Conservation (phyloP, 2,113 vertebrate genomes). For the Microcebus tavaratra region DNA sequence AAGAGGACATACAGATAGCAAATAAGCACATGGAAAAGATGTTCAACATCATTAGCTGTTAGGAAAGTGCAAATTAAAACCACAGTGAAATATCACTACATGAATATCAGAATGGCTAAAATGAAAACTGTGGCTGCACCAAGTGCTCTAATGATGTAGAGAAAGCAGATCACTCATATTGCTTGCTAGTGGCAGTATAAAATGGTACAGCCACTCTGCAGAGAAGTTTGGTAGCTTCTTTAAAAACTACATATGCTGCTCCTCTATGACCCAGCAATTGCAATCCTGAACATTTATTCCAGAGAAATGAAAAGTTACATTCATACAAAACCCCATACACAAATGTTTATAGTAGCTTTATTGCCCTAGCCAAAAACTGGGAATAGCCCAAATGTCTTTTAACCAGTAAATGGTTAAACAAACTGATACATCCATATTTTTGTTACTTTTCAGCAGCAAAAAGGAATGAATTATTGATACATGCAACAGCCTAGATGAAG, state of each 20-base stretch:
- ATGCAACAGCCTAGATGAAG: neutral
- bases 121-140: neutral
- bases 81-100: neutral
- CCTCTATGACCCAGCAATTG: neutral
- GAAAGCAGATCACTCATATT: neutral
- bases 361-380: neutral
- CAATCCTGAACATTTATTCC: neutral
- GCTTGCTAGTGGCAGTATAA: neutral
- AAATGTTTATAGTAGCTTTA: neutral
- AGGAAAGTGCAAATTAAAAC: neutral
- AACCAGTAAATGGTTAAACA: neutral
- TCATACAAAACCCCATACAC: neutral
- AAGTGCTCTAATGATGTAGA: neutral
- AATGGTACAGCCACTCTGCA: neutral
- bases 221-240: neutral
- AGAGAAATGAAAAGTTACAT: neutral
- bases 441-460: neutral
- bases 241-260: neutral
- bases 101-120: neutral
- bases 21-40: neutral
- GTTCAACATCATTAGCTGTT: neutral
- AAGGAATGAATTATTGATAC: neutral
- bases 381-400: neutral
- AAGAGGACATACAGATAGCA: neutral
- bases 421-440: neutral